Percentiles rank a stretch among this genome's conserved stretches.
Evolutionary conservation across 1,140 invertebrate genomes (phyloP).

Genomic region (Carcinoscorpius rotundicauda): DNA sequence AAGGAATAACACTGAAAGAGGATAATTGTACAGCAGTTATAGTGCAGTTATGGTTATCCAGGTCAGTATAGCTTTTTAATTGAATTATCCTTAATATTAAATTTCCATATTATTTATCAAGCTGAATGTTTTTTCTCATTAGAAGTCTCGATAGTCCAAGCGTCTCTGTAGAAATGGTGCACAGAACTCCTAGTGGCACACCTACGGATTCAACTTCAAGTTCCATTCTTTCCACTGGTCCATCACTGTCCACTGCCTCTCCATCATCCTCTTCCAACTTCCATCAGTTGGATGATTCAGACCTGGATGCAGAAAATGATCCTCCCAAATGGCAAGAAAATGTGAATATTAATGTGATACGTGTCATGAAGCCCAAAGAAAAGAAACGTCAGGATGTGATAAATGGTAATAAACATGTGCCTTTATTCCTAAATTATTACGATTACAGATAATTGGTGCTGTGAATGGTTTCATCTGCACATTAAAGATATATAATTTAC

Average conservation of each 20-base stretch:
- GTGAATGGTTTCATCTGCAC: too few relatives aligned
- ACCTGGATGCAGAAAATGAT: constrained; percentile 66
- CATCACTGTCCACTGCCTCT: constrained; percentile 9
- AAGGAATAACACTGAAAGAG: too few relatives aligned
- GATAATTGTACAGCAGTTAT: too few relatives aligned
- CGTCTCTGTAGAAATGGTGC: constrained; percentile 41
- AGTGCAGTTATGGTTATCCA: too few relatives aligned
- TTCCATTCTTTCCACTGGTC: constrained; percentile 17
- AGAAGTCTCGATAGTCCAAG: constrained; percentile 48
- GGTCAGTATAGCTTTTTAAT: too few relatives aligned
- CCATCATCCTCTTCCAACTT: not conserved
- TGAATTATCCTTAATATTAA: too few relatives aligned
- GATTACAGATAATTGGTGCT: too few relatives aligned
- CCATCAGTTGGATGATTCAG: constrained; percentile 43
- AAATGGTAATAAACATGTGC: constrained; percentile 52
- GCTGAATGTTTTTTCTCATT: not conserved
- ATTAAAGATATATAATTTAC: too few relatives aligned
- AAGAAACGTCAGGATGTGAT: constrained; percentile 94
- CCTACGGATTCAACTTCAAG: constrained; percentile 9
- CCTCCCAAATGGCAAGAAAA: constrained; percentile 66
- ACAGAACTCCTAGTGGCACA: constrained; percentile 22
- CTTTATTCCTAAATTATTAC: too few relatives aligned
- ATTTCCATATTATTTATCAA: too few relatives aligned
- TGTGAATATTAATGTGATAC: constrained; percentile 62
- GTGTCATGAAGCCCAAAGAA: constrained; percentile 55